phyloP scores from a whole-genome alignment of 2,113 vertebrate species.

The Mesoclemmys tuberculata region DNA sequence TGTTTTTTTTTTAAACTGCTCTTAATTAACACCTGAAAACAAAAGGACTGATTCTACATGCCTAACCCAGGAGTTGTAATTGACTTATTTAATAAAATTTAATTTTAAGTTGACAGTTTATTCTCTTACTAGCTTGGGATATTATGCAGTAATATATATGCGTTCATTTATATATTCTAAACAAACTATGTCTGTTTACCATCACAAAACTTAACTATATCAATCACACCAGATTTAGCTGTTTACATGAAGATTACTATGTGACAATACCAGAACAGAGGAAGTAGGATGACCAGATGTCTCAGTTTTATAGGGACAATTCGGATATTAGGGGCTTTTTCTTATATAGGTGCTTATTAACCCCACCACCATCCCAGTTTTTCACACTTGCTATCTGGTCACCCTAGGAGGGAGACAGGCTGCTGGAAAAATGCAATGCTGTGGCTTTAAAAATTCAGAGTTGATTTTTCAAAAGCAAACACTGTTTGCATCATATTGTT shows the following conservation, averaged over 20 bases:
- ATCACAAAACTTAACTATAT: neutral
- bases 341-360: too few relatives aligned
- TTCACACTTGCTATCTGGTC: too few relatives aligned
- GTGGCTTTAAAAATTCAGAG: neutral
- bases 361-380: too few relatives aligned
- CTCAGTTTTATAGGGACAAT: too few relatives aligned
- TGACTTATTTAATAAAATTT: neutral
- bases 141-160: neutral
- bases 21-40: neutral
- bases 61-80: neutral
- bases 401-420: neutral
- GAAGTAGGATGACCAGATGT: too few relatives aligned
- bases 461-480: neutral
- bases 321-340: too few relatives aligned
- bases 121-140: neutral
- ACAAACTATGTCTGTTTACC: neutral
- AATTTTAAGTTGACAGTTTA: neutral
- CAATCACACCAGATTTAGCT: neutral
- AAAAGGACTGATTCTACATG: neutral
- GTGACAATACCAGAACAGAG: neutral
- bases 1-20: neutral
- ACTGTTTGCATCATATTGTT: neutral
- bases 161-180: neutral
- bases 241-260: neutral
- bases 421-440: neutral